phyloP scores from a whole-genome alignment of 2,113 vertebrate species.

The Peromyscus maniculatus region DNA sequence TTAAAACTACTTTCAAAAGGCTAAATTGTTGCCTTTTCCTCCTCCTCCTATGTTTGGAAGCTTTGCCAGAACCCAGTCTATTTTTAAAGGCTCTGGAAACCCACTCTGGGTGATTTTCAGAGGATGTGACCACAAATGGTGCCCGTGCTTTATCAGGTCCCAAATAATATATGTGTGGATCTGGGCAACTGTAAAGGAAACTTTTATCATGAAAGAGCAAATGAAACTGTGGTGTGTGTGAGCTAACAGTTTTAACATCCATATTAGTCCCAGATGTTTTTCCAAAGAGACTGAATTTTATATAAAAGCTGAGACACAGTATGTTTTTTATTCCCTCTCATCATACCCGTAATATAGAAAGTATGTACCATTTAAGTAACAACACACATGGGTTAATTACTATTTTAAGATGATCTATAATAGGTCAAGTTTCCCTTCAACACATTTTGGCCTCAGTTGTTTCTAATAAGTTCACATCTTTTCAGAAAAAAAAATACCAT shows the following conservation, averaged over 20 bases:
- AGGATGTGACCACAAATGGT: slow-evolving; percentile 82
- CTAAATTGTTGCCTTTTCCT: slow-evolving; percentile 37
- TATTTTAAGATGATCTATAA: slow-evolving; percentile 64
- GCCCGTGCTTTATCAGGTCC: slow-evolving; percentile 78
- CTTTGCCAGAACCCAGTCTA: slow-evolving; percentile 56
- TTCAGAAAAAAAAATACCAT: not conserved
- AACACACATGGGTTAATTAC: slow-evolving; percentile 61
- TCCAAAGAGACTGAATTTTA: slow-evolving; percentile 73
- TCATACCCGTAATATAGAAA: slow-evolving; percentile 67
- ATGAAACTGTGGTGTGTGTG: slow-evolving; percentile 76
- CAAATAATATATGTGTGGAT: slow-evolving; percentile 81
- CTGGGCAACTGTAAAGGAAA: slow-evolving; percentile 82
- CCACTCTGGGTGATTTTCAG: slow-evolving; percentile 75
- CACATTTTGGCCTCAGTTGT: slow-evolving; percentile 10
- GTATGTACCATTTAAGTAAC: slow-evolving; percentile 57
- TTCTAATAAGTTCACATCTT: slow-evolving; percentile 44
- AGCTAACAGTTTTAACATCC: slow-evolving; percentile 77
- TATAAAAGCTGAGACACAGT: slow-evolving; percentile 65
- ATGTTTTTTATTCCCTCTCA: slow-evolving; percentile 65
- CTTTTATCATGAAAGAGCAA: slow-evolving; percentile 78
- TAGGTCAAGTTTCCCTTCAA: slow-evolving; percentile 47
- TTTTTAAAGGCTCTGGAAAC: slow-evolving; percentile 80
- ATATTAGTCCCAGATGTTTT: slow-evolving; percentile 88
- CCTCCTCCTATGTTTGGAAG: slow-evolving; percentile 1
- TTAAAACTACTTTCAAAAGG: slow-evolving; percentile 69